These are phyloP conservation scores for Ochropleura leucogaster DNA, from an alignment of 2,888 invertebrate species.

Conservation along the genomic window DNA sequence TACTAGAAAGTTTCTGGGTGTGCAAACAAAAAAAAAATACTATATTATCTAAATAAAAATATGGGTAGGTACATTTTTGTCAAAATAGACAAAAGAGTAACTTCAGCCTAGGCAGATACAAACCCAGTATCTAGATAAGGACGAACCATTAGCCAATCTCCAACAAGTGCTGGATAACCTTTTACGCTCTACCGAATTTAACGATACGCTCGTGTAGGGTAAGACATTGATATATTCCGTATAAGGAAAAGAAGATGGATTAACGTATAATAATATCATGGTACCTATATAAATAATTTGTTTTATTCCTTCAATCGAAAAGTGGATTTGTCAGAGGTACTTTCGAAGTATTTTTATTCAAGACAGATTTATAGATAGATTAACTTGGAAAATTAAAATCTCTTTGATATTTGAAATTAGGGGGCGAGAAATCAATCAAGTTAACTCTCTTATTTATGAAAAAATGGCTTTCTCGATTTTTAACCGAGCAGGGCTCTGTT, in stretches of 20 bases:
- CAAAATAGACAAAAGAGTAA: not conserved
- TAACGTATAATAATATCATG: slow-evolving; percentile 12
- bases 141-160: slow-evolving; percentile 41
- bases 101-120: slow-evolving; percentile 18
- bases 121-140: slow-evolving; percentile 32
- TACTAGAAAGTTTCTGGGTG: no score
- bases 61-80: not conserved
- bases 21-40: no score
- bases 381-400: not conserved
- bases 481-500: no score
- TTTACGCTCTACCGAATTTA: slow-evolving; percentile 35
- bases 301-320: not conserved
- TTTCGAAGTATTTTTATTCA: not conserved
- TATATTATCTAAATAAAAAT: no score
- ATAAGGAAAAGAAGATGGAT: slow-evolving; percentile 24
- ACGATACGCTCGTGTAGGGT: slow-evolving; percentile 33
- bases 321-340: not conserved
- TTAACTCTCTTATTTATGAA: no score
- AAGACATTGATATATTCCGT: slow-evolving; percentile 31
- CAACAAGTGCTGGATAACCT: slow-evolving; percentile 40
- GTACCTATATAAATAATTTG: slow-evolving; percentile 4
- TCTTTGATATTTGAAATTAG: no score
- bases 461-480: no score
- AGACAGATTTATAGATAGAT: not conserved
- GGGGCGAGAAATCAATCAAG: no score